These are phyloP conservation scores for Dolichotis patagonum DNA, from an alignment of 2,113 vertebrate species.

Conservation along the genomic window DNA sequence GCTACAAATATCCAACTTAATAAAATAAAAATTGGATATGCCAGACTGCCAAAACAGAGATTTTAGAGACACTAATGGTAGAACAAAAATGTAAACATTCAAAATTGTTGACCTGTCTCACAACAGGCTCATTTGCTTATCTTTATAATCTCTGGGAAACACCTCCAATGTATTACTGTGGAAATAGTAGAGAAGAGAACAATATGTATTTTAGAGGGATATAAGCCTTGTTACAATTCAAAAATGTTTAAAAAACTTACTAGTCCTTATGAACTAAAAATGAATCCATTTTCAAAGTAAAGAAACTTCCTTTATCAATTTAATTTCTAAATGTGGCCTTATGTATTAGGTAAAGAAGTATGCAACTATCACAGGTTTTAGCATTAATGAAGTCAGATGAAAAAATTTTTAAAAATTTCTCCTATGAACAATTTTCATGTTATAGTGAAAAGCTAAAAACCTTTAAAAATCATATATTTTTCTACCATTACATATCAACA, in stretches of 20 bases:
- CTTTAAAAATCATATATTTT: conserved; percentile 61
- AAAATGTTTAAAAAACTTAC: conserved; percentile 20
- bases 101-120: conserved; percentile 40
- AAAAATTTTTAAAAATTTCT: conserved; percentile 55
- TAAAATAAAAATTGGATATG: conserved; percentile 48
- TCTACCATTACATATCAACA: background rate
- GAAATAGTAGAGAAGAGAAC: conserved; percentile 54
- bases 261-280: conserved; percentile 52
- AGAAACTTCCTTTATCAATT: conserved; percentile 50
- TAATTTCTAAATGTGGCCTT: conserved; percentile 53
- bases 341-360: conserved; percentile 35
- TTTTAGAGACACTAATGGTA: background rate
- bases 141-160: conserved; percentile 39
- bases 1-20: conserved; percentile 10
- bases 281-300: background rate
- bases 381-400: conserved; percentile 48
- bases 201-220: conserved; percentile 46
- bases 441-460: conserved; percentile 51
- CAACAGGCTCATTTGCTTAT: conserved; percentile 50
- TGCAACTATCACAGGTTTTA: conserved; percentile 55
- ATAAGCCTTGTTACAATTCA: conserved; percentile 57
- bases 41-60: conserved; percentile 36
- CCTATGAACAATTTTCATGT: conserved; percentile 40
- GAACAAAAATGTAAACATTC: conserved; percentile 57
- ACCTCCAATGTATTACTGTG: background rate